Base-by-base conservation (phyloP, 1,140 invertebrate species). In the Ceratosolen fusciceps region DNA sequence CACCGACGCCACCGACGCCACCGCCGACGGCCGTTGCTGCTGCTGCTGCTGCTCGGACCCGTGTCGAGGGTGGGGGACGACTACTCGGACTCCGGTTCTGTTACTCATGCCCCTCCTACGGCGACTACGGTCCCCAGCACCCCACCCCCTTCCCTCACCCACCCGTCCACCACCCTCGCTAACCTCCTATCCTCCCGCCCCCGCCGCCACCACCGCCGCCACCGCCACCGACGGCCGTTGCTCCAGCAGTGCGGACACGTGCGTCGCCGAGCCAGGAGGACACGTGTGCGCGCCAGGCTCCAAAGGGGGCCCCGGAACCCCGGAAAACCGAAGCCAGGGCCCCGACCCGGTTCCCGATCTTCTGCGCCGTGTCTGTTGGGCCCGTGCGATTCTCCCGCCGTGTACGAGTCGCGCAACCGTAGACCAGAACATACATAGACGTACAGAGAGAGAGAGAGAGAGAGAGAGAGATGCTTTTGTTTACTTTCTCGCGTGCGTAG, bases 21-120 rank as follows among this genome's bases (percentile, higher is more conserved):
- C 31, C 29, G 29, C 31, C 60, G 8, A 4, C 29, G 60, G n/a
- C 7, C 26, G 9, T 29, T 12, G 58, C 58, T 24, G 9, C 5
- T 5, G 7, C 58, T 12, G 39, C 39, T 12, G 39, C 39, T 43
- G 39, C 12, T 43, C 39, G 5, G 39, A 43, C 39, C 5, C 21
- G 43, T 70, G 74, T 29, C 47, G 37, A 71, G 26, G n/a, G 37
- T 39, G 72, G 58, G 58, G 52, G 29, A 31, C 34, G 21, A 31
- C 65, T 26, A 34, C 67, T 65, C 58, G n/a, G n/a, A n/a, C n/a
- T n/a, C n/a, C n/a, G n/a, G n/a, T 60, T 47, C 77, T 31, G 67
- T 79, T 81, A n/a, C n/a, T 81, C 68, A 62, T 58, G 56, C 34
- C 43, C 58, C n/a, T n/a, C n/a, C n/a, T n/a, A n/a, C n/a, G n/a